A percentile compares a stretch with the other conserved stretches of the same genome.
Evolutionary conservation across 30 jellyfish, hydroid and myxozoan genomes (phyloP).

Genomic region (Euphysa ruthae): DNA sequence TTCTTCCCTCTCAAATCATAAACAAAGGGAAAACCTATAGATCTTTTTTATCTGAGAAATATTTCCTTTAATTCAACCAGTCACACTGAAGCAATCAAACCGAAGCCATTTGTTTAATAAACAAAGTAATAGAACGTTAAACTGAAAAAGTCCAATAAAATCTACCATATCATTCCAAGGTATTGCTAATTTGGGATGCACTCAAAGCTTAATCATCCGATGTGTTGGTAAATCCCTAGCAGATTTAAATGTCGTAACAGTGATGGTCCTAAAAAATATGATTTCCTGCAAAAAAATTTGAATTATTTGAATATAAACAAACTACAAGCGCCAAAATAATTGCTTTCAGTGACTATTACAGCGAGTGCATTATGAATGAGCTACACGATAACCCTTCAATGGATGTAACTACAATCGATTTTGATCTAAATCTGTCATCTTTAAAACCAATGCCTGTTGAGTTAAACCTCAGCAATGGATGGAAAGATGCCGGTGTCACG

Average conservation of each 20-base stretch:
- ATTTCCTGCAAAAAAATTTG: neutral
- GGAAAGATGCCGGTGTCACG: neutral
- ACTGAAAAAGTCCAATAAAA: neutral
- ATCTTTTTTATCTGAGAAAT: too few species aligned
- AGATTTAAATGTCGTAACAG: neutral
- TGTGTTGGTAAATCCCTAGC: neutral
- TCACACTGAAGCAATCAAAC: neutral
- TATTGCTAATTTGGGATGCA: neutral
- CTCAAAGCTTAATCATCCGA: slow-evolving; percentile 1
- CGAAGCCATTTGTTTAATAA: neutral
- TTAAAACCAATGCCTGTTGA: too few species aligned
- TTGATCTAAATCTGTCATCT: too few species aligned
- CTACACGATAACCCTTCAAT: too few species aligned
- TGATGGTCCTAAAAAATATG: neutral
- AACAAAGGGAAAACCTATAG: too few species aligned
- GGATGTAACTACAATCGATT: too few species aligned
- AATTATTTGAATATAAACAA: neutral
- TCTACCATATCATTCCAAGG: neutral
- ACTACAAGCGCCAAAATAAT: neutral
- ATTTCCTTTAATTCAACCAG: too few species aligned
- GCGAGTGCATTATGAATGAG: too few species aligned
- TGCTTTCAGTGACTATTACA: too few species aligned
- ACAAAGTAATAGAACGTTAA: neutral
- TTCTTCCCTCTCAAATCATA: too few species aligned
- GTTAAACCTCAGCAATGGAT: too few species aligned